Base-by-base conservation (phyloP, 2,113 vertebrate genomes). In the Scopus umbretta region DNA sequence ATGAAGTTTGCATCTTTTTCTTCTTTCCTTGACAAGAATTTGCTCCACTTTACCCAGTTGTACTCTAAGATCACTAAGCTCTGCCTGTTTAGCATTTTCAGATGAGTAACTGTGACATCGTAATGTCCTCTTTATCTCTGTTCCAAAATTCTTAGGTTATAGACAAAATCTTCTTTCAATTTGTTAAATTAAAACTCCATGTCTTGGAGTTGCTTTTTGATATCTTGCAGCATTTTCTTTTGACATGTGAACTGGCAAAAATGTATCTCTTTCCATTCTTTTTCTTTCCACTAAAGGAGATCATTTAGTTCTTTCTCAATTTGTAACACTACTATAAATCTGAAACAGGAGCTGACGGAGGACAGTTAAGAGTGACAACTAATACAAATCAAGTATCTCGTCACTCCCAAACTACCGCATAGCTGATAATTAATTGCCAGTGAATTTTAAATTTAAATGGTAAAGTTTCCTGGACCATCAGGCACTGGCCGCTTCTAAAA, bases 71-170 rank as follows among this genome's bases (percentile, higher is more conserved):
- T 98, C 97, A 47, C 98, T 98, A 61, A 97, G 79, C 90, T 98
- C 98, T 7, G 96, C 96, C 86, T 97, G 97, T 80, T 98, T 96
- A 61, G 96, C 93, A 23, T 97, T 97, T 79, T 99, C 97, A 38
- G 72, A 84, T 12, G 56, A 62, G 95, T 72, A 4, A 97, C 93
- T 25, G 96, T 92, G 2, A 92, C 74, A 8, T 98, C 98, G 12
- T 97, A 98, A 62, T 11, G 96, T 88, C 98, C 93, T 99, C 98
- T 19, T 18, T 84, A 83, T 99, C 98, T 66, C 98, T 97, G 92
- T 99, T 98, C 80, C 98, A 99, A 93, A 80, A 98, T 94, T 61
- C 73, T 85, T 70, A 99, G 92, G 91, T 99, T 99, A 93, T 98
- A 98, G 43, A 97, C 81, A 42, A 99, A 99, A 88, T 98, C 98